Evolutionary conservation across 2,888 invertebrate species (phyloP), one percentile per base, ranked within the genome.

Genomic region (Neria commutata): DNA sequence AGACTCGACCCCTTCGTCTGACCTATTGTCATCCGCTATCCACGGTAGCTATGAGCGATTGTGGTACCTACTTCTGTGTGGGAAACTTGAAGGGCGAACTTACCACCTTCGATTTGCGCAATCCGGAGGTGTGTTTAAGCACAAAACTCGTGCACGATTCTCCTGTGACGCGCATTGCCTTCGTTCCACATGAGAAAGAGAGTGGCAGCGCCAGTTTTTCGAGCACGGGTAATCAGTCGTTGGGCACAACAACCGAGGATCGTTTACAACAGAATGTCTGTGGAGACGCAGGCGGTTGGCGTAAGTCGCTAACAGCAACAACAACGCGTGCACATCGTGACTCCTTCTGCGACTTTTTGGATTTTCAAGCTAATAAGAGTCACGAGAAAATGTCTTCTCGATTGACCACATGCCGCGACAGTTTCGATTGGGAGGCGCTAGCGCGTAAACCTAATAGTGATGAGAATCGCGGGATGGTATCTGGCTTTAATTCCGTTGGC

Each of bases 51-150:
- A 58, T 79, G 0, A 79, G 79, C 16, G 77, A 79, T 26, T 82
- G 82, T 56, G 82, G 82, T 10, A 75, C 68, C 2, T 81, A 70
- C 54, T 77, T 78, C 34, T 79, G 78, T 64, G 78, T 74, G 1
- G 82, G 82, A 0, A 81, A 79, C 63, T 68, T 82, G 0, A 82
- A 82, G 48, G 82, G 82, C 0, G 82, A 82, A 58, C 63, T 82
- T 0, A 75, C 79, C 2, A 66, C 76, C 6, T 81, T 78, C 56
- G 82, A 82, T 58, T 73, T 80, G 64, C 71, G 81, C 16, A 79
- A 72, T 54, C 72, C 76, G 3, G 78, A 77, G 51, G 48, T 64
- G 4, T 71, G 69, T 14, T 47, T 81, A 46, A 66, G 70, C 0
- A 70, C 75, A 3, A 72, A 70, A 19, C 68, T 70, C 14, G 67